Evolutionary conservation across 2,797 vertebrate genomes (phyloP).

Genomic region (Phataginus tetradactyla): DNA sequence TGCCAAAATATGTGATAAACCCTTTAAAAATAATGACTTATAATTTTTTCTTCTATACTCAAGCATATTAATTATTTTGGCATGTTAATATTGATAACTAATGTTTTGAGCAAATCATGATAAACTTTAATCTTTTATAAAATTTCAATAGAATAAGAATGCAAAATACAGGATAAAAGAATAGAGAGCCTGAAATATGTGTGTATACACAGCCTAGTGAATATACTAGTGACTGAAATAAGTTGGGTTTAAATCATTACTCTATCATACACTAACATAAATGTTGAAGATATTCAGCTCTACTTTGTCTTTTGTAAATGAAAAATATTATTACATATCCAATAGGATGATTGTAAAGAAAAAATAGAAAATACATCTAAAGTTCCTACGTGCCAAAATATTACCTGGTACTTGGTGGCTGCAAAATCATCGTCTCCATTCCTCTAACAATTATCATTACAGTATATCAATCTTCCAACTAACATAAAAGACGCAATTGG

Average conservation of each 20-base stretch:
- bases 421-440: background rate
- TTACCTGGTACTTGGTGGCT: background rate
- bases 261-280: background rate
- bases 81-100: background rate
- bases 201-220: background rate
- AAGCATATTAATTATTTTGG: background rate
- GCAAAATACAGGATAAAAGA: background rate
- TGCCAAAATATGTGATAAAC: background rate
- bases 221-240: background rate
- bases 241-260: background rate
- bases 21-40: background rate
- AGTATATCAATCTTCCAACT: background rate
- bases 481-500: background rate
- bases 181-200: background rate
- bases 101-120: background rate
- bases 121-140: background rate
- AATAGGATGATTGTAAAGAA: background rate
- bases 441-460: background rate
- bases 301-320: background rate
- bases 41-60: background rate
- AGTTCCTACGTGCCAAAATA: background rate
- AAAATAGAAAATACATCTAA: background rate
- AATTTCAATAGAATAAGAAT: background rate
- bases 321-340: background rate
- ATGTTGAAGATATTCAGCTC: background rate